Evolutionary conservation across 2,888 invertebrate species (phyloP), one percentile per base, ranked within the genome.

Genomic region (Macaria liturata): DNA sequence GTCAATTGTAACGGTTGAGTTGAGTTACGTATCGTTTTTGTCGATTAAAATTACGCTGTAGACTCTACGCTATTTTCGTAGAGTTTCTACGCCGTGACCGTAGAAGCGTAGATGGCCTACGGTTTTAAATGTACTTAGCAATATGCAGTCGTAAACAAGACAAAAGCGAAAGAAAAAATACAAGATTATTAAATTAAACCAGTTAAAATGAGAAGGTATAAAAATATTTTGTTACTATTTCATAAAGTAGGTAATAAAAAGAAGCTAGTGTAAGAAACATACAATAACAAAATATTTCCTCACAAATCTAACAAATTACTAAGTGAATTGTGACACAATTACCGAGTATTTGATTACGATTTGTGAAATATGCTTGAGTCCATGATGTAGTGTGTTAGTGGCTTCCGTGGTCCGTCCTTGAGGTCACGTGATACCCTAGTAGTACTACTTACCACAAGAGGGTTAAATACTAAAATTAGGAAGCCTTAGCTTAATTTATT

Each of bases 381-480:
- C 9, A 43, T 42, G 9, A 51, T 55, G 37, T 8, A 57, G 39
- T 53, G 53, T 46, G 43, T 59, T n/a, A 53, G 50, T 32, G 60
- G 61, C 61, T 65, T 63, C 65, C 62, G 65, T 46, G 45, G 43
- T 49, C 9, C 46, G 67, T 51, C 69, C 71, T 70, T 70, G 67
- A 51, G 45, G n/a, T n/a, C n/a, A 42, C 42, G 42, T 42, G 8
- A 42, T 9, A 37, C 34, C 5, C 5, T 6, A 37, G 4, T 7
- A 37, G 34, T 7, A 6, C 4, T 37, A 6, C 7, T 6, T 0
- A 37, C 1, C 5, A 37, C 34, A 37, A 37, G 7, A 4, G 7
- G 34, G 34, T 37, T 37, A 1, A 37, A 37, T 37, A 6, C 67
- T 63, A 65, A 20, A 20, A 20, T 20, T 20, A 20, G 20, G 2